These are phyloP conservation scores for Misgurnus anguillicaudatus DNA, from an alignment of 2,113 vertebrate species.

Conservation along the genomic window DNA sequence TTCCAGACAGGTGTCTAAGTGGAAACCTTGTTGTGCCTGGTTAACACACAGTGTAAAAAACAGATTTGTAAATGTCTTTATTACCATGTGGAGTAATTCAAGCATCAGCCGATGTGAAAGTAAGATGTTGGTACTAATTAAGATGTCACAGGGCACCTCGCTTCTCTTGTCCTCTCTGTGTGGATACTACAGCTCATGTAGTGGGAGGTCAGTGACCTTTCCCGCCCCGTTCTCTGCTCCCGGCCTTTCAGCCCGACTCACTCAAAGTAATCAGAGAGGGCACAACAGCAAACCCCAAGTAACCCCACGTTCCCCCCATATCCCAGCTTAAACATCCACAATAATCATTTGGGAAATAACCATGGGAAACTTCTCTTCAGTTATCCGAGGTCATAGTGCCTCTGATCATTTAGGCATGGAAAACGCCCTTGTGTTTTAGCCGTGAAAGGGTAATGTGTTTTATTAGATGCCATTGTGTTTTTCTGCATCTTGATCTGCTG, in stretches of 20 bases:
- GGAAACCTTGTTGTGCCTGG: too few relatives aligned
- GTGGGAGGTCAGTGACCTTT: slow-evolving; percentile 76
- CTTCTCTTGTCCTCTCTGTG: slow-evolving; percentile 67
- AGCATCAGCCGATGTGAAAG: slow-evolving; percentile 62
- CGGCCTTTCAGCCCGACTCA: slow-evolving; percentile 68
- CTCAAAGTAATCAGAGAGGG: slow-evolving; percentile 72
- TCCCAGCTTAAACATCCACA: slow-evolving; percentile 65
- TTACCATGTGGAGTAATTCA: slow-evolving; percentile 3
- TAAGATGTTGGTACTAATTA: slow-evolving; percentile 73
- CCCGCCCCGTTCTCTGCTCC: slow-evolving; percentile 62
- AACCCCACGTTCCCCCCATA: slow-evolving; percentile 60
- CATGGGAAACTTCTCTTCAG: slow-evolving; percentile 46
- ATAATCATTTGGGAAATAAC: slow-evolving; percentile 37
- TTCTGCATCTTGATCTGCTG: background rate
- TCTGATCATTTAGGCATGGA: slow-evolving; percentile 16
- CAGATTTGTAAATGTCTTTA: slow-evolving; percentile 7
- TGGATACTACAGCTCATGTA: slow-evolving; percentile 78
- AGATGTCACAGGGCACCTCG: slow-evolving; percentile 73
- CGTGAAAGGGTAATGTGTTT: slow-evolving; percentile 3
- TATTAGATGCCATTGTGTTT: slow-evolving; percentile 6
- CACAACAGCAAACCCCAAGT: slow-evolving; percentile 66
- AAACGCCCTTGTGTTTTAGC: slow-evolving; percentile 2
- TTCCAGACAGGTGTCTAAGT: too few relatives aligned
- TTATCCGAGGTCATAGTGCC: slow-evolving; percentile 24
- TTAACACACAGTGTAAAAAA: background rate